Base-by-base conservation (phyloP, 2,113 vertebrate genomes). In the Paedocypris sp. region DNA sequence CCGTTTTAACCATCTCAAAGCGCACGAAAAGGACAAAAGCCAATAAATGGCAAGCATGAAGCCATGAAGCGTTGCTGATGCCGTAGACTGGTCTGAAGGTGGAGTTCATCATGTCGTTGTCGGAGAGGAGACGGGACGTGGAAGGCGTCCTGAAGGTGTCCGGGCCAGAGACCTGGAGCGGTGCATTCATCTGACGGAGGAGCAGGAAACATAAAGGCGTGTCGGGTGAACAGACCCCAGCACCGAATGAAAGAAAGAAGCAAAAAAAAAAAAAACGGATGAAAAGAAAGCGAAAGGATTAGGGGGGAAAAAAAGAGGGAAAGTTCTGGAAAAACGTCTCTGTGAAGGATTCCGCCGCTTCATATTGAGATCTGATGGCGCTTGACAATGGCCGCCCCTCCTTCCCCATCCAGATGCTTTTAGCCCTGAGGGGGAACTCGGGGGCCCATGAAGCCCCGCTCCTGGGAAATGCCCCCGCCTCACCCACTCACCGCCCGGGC, bases 281-380 rank as follows among this genome's bases (percentile, higher is more conserved):
- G 31, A 29, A 38, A 58, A 48, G 36, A 32, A 46, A 8, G 19
- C 4, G 8, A 19, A 56, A 28, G 45, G 41, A 56, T 35, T 31
- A 4, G n/a, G n/a, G n/a, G n/a, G n/a, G 9, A 28, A 51, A 67
- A 61, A 20, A 43, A 22, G 42, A 50, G 31, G 19, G 28, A 26
- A 46, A 56, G 49, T 26, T 26, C 45, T 25, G 50, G 33, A 43
- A 32, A 26, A 51, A 12, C 26, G 25, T 35, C 28, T 5, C 49
- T 61, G 41, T 56, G 38, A 65, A 65, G 62, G 62, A 65, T 54
- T 65, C 59, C 3, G 35, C 38, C 43, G 49, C 18, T 32, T 50
- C 45, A 49, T 58, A 65, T 49, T 64, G 67, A 70, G 62, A 66
- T 62, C 62, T 70, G 62, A 70, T 70, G 57, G 68, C 62, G 65